Evolutionary conservation across 2,113 vertebrate genomes (phyloP).

Genomic region (Cebus imitator): DNA sequence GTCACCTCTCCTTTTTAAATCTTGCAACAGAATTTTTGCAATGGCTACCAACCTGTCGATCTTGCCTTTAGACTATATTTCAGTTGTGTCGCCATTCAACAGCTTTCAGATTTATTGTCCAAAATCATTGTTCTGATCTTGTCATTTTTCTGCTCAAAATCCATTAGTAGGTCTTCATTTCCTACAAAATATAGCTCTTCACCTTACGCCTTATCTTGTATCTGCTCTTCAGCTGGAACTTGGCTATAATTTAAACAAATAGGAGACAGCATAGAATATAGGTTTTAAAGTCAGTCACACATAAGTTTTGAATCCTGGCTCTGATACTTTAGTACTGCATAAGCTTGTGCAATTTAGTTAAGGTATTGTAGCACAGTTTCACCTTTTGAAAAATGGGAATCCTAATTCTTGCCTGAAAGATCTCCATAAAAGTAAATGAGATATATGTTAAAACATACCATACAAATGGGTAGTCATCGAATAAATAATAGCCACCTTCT

Average conservation of each 20-base stretch:
- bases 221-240: neutral
- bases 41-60: neutral
- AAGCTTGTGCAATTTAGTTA: neutral
- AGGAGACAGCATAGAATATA: neutral
- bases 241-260: neutral
- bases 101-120: neutral
- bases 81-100: neutral
- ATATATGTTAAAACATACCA: neutral
- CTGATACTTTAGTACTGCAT: neutral
- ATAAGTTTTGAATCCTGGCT: neutral
- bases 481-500: neutral
- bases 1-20: neutral
- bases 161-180: neutral
- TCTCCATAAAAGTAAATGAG: neutral
- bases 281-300: neutral
- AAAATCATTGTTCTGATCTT: neutral
- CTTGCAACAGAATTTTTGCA: neutral
- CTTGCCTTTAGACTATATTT: neutral
- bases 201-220: neutral
- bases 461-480: neutral
- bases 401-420: neutral
- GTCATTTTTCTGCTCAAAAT: neutral
- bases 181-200: neutral
- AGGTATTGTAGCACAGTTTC: neutral
- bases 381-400: neutral